Evolutionary conservation across 2,797 vertebrate genomes (phyloP), one percentile per base, ranked within the genome.

Genomic region (Rachycentron canadum): DNA sequence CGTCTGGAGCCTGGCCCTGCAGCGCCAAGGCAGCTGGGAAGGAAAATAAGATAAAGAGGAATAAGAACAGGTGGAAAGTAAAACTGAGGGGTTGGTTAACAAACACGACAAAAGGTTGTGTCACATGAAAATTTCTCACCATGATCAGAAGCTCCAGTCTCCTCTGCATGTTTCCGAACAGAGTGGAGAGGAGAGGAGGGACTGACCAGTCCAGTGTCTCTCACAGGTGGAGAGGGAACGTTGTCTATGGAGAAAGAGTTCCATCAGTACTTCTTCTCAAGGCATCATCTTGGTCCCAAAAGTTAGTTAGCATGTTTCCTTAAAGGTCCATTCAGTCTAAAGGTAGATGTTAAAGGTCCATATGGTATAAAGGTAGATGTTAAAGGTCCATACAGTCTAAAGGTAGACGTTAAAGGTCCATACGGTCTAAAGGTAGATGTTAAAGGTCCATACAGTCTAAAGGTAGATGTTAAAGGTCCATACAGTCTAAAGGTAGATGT

Each of bases 181-280:
- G 72, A 40, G 40, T 65, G 69, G 0, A 3, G 74, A 47, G 61
- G 93, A 77, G 89, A 94, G 43, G 81, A 83, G 16, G 93, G 91
- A 47, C 91, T 91, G 55, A 88, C 79, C 45, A 94, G 89, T 65
- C 95, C 96, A 3, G 95, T 90, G 69, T 97, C 97, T 73, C 96
- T 93, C 41, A 97, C 96, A 0, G 97, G 97, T 5, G 96, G 96
- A 68, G 96, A 97, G 1, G 88, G 91, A 34, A 91, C 89, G 1
- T 91, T 89, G 64, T 95, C 96, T 97, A 88, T 43, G 55, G 50
- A 70, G 32, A 70, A 28, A 67, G 4, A 28, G 8, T 12, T 38
- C 17, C 21, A 49, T 74, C 55, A 87, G 56, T 2, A 19, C 38
- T n/a, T 6, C 10, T 72, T 26, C 28, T 14, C 4, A 26, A 49